Base-by-base conservation (phyloP, 2,797 vertebrate genomes). In the Distichodus sexfasciatus region DNA sequence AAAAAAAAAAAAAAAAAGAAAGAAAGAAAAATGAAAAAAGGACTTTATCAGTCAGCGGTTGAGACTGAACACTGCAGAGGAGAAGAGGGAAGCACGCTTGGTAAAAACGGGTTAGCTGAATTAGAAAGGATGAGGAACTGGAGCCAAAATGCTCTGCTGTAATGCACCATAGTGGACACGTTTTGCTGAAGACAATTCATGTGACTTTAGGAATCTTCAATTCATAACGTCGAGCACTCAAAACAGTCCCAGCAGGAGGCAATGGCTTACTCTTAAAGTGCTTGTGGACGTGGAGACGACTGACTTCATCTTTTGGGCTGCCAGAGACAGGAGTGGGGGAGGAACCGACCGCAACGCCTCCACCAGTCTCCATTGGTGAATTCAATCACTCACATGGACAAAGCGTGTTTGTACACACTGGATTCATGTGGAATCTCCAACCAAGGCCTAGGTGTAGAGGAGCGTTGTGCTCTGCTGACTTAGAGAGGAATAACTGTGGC, bases 121-220 rank as follows among this genome's bases (percentile, higher is more conserved):
- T 76, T 65, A 51, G 26, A 36, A 76, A 15, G 47, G 48, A 14
- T 28, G 43, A 62, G 58, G 46, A 72, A 38, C 44, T 21, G 31
- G 62, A 70, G 51, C 66, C 36, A 10, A 51, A 50, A 60, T 29
- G 24, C 73, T 75, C 38, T n/a, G 55, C 60, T 70, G 29, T 57
- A 40, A 63, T 19, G 31, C 46, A 44, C 33, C 57, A 21, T 63
- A 63, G 40, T 19, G 61, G 57, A 69, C 59, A 41, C 53, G 36
- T 71, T 66, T 31, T 69, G 69, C 72, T 66, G 53, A 77, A 65
- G 65, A 78, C 76, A 60, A 65, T 72, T 58, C 21, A 58, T 35
- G 40, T 33, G 57, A 57, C 58, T 65, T 47, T 53, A 67, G 62
- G 50, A 74, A 60, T 53, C 48, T 68, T 48, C 35, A 59, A 58